These are phyloP conservation scores for Dilophus febrilis DNA, from an alignment of 2,888 invertebrate species.

Conservation along the genomic window DNA sequence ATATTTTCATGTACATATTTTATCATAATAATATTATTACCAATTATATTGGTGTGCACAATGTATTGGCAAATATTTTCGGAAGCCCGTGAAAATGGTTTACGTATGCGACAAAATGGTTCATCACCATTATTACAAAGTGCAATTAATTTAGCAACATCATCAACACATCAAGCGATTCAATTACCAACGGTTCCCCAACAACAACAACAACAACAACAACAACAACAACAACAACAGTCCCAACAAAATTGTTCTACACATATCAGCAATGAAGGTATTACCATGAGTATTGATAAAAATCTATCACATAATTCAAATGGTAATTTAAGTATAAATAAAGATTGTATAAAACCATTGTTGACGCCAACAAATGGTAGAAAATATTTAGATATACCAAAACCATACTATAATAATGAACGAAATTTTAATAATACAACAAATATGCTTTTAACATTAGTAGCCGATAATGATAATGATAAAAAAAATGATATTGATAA, in stretches of 20 bases:
- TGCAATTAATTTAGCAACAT: constrained; percentile 23
- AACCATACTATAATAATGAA: constrained; percentile 1
- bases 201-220: too few species aligned
- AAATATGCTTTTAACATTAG: constrained; percentile 25
- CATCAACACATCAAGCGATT: constrained; percentile 4
- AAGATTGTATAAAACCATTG: not conserved
- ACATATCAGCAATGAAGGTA: constrained; percentile 3
- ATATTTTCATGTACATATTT: constrained; percentile 26
- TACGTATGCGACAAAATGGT: constrained; percentile 30
- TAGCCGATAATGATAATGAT: constrained; percentile 12
- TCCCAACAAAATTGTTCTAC: constrained; percentile 1
- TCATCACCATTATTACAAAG: constrained; percentile 30
- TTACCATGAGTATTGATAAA: constrained; percentile 27
- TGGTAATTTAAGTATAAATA: not conserved
- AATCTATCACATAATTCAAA: constrained; percentile 11
- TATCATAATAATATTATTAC: constrained; percentile 27
- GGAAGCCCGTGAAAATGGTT: constrained; percentile 28
- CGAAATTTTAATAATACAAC: too few species aligned
- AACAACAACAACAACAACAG: constrained; percentile 5
- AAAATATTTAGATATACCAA: constrained; percentile 3
- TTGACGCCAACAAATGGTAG: constrained; percentile 1
- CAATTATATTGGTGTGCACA: constrained; percentile 28
- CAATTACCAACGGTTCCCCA: too few species aligned
- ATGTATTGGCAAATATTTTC: constrained; percentile 32
- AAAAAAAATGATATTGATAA: not conserved